Evolutionary conservation across 2,797 vertebrate species (phyloP).

Genomic region (Podarcis siculus): DNA sequence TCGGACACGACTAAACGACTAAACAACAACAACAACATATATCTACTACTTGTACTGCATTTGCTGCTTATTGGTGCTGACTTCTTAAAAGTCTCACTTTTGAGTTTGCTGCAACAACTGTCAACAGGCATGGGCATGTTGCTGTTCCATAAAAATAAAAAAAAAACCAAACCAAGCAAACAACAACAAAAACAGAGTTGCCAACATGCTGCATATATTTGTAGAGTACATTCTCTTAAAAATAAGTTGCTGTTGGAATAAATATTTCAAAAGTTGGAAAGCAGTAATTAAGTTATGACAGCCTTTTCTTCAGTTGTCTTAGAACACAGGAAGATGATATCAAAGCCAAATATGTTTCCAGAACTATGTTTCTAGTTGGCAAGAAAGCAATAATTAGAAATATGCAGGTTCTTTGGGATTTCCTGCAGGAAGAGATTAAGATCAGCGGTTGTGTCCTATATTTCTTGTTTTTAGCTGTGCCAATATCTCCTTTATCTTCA

Average conservation of each 20-base stretch:
- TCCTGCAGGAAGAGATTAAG: constrained; percentile 55
- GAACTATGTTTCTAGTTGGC: background rate
- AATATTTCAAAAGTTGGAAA: constrained; percentile 2
- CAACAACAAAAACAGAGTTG: constrained; percentile 33
- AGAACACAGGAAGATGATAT: background rate
- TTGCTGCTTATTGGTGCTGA: constrained; percentile 54
- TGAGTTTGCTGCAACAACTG: constrained; percentile 65
- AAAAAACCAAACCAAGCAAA: too few relatives aligned
- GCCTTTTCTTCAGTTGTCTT: constrained; percentile 33
- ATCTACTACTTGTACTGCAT: constrained; percentile 41
- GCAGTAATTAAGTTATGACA: constrained; percentile 22
- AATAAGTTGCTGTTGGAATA: constrained; percentile 54
- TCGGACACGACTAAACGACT: too few relatives aligned
- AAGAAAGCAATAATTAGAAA: constrained; percentile 17
- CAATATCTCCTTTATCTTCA: constrained; percentile 56
- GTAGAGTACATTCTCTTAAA: constrained; percentile 39
- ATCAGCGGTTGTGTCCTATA: constrained; percentile 50
- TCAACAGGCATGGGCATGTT: constrained; percentile 52
- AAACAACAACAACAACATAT: too few relatives aligned
- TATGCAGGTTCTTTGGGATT: constrained; percentile 43
- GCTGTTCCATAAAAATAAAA: constrained; percentile 35
- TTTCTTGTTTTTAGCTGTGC: constrained; percentile 54
- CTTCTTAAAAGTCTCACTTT: constrained; percentile 29
- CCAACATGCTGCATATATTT: constrained; percentile 58
- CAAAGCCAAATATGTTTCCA: constrained; percentile 39